Conservation (phyloP, 2,888 invertebrate genomes). For the Lycocerus yunnanus region DNA sequence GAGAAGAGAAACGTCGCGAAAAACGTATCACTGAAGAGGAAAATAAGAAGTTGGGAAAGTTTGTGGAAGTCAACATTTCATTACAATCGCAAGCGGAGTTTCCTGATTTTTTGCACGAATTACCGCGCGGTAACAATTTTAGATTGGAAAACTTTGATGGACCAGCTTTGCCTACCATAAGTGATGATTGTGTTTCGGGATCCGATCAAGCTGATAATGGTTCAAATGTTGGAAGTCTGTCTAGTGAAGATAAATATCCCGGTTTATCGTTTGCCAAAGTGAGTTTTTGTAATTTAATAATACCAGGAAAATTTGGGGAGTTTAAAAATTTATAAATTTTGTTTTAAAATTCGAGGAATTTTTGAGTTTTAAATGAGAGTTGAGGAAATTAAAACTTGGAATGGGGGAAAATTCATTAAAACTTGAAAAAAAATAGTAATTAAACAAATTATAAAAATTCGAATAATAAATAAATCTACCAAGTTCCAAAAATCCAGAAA, state of each 20-base stretch:
- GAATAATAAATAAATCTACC: too few relatives aligned
- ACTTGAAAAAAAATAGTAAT: too few relatives aligned
- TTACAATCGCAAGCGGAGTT: conserved; percentile 68
- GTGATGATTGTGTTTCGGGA: conserved; percentile 41
- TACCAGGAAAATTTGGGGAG: too few relatives aligned
- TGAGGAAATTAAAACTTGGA: too few relatives aligned
- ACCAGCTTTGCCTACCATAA: conserved; percentile 40
- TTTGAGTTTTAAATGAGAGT: too few relatives aligned
- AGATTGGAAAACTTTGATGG: not conserved
- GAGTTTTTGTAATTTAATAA: not conserved
- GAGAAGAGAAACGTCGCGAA: conserved; percentile 81
- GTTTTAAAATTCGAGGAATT: too few relatives aligned
- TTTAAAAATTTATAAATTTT: too few relatives aligned
- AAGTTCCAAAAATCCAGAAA: too few relatives aligned
- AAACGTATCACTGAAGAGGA: conserved; percentile 75
- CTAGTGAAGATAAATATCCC: conserved; percentile 42
- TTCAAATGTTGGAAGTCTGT: conserved; percentile 38
- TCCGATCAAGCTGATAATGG: conserved; percentile 17
- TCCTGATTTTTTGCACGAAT: conserved; percentile 52
- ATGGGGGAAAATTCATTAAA: too few relatives aligned
- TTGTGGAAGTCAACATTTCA: conserved; percentile 64
- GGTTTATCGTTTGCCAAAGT: conserved; percentile 66
- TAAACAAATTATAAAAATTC: too few relatives aligned
- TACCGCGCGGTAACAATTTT: not conserved
- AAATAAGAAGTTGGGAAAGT: conserved; percentile 71